phyloP scores from a whole-genome alignment of 2,797 vertebrate species.

The Scolopax rusticola region DNA sequence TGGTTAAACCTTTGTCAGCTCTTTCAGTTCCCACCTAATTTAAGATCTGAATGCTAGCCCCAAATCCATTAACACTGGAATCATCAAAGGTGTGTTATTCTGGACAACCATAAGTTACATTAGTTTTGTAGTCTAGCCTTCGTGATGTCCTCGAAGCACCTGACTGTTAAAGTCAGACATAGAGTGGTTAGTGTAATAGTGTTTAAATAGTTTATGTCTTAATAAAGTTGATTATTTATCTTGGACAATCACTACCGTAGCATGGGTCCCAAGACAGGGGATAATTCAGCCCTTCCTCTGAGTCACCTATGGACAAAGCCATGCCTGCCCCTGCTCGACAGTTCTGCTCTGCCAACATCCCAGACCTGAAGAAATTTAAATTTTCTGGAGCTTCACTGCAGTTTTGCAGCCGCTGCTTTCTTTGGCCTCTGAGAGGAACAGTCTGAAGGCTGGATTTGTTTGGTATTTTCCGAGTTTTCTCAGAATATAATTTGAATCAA shows the following conservation, averaged over 20 bases:
- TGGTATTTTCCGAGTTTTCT: slow-evolving; percentile 20
- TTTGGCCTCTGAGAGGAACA: neutral
- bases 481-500: neutral
- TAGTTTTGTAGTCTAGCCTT: neutral
- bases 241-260: neutral
- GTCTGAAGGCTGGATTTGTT: neutral
- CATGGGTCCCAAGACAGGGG: neutral
- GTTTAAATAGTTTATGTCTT: neutral
- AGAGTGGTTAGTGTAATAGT: neutral
- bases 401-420: neutral
- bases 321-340: neutral
- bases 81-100: neutral
- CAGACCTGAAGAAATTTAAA: neutral
- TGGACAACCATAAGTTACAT: neutral
- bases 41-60: neutral
- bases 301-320: neutral
- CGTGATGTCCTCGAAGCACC: neutral
- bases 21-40: neutral
- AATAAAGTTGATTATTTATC: neutral
- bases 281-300: neutral
- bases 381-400: neutral
- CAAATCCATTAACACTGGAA: neutral
- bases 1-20: neutral
- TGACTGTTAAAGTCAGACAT: neutral
- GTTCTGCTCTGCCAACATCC: neutral